Percentiles rank a stretch among this genome's conserved stretches.
These are phyloP conservation scores for Trematomus bernacchii DNA, from an alignment of 2,797 vertebrate species.

Conservation along the genomic window DNA sequence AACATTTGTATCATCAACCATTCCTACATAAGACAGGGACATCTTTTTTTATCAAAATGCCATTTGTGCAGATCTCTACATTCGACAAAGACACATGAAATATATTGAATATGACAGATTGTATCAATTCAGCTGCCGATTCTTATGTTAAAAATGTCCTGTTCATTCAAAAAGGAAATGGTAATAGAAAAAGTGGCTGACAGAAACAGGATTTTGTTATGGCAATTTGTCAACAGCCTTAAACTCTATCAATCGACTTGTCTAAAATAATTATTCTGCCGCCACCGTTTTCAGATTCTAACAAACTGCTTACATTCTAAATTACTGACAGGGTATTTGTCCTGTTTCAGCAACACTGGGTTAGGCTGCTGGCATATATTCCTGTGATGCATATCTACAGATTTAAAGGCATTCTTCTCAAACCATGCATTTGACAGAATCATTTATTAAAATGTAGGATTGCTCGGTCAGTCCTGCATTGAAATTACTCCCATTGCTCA, in stretches of 20 bases:
- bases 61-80: conserved; percentile 69
- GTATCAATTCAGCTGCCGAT: conserved; percentile 71
- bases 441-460: conserved; percentile 81
- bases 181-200: conserved; percentile 78
- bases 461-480: conserved; percentile 69
- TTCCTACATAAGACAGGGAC: conserved; percentile 32
- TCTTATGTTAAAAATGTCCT: conserved; percentile 63
- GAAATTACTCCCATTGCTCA: conserved; percentile 77
- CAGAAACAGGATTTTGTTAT: conserved; percentile 79
- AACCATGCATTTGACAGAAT: conserved; percentile 80
- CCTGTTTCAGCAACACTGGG: conserved; percentile 69
- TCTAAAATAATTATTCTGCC: conserved; percentile 82
- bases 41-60: conserved; percentile 54
- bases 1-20: conserved; percentile 49
- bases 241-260: conserved; percentile 81
- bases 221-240: conserved; percentile 79
- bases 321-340: conserved; percentile 80
- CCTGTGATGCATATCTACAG: conserved; percentile 77
- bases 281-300: conserved; percentile 75
- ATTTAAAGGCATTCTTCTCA: conserved; percentile 79
- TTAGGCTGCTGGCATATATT: conserved; percentile 71
- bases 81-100: conserved; percentile 68
- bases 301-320: conserved; percentile 79
- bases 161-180: conserved; percentile 65
- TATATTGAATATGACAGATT: conserved; percentile 73